Conservation (phyloP, 2,797 vertebrate species). For the Poeciliopsis turneri region DNA sequence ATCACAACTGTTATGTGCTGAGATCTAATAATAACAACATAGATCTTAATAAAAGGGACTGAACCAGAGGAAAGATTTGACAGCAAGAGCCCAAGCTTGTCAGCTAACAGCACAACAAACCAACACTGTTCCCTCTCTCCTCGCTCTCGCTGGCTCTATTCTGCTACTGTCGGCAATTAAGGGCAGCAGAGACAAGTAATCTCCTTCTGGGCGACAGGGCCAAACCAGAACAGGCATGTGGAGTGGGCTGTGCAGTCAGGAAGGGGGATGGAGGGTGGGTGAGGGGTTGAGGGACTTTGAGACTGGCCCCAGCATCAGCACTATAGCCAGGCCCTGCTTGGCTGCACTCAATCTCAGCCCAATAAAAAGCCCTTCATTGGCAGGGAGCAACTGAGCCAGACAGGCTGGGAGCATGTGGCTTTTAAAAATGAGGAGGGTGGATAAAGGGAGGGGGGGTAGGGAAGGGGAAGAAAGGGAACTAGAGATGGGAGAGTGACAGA, state of each 20-base stretch:
- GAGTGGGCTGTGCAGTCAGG: conserved; percentile 67
- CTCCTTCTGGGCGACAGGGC: conserved; percentile 80
- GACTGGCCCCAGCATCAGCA: conserved; percentile 68
- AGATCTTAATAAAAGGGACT: conserved; percentile 62
- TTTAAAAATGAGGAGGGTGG: conserved; percentile 76
- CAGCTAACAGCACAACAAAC: conserved; percentile 76
- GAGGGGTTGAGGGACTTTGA: conserved; percentile 19
- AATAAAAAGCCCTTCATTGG: conserved; percentile 87
- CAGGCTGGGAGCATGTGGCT: conserved; percentile 81
- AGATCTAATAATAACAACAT: conserved; percentile 60
- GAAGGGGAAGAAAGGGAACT: conserved; percentile 29
- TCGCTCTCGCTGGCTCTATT: conserved; percentile 72
- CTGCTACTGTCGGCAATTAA: conserved; percentile 86
- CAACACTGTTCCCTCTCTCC: conserved; percentile 64
- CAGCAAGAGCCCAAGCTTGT: conserved; percentile 72
- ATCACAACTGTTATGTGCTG: conserved; percentile 32
- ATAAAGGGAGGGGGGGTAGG: conserved; percentile 37
- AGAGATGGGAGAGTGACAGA: conserved; percentile 21
- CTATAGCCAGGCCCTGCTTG: conserved; percentile 79
- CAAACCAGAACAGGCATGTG: conserved; percentile 77
- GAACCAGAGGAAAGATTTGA: conserved; percentile 61
- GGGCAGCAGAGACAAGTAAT: conserved; percentile 85
- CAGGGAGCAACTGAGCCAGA: conserved; percentile 82
- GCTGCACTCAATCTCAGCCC: conserved; percentile 87
- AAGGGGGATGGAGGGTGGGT: conserved; percentile 13